Evolutionary conservation across 2,797 vertebrate genomes (phyloP), one percentile per base, ranked within the genome.

Genomic region (Microcaecilia unicolor): DNA sequence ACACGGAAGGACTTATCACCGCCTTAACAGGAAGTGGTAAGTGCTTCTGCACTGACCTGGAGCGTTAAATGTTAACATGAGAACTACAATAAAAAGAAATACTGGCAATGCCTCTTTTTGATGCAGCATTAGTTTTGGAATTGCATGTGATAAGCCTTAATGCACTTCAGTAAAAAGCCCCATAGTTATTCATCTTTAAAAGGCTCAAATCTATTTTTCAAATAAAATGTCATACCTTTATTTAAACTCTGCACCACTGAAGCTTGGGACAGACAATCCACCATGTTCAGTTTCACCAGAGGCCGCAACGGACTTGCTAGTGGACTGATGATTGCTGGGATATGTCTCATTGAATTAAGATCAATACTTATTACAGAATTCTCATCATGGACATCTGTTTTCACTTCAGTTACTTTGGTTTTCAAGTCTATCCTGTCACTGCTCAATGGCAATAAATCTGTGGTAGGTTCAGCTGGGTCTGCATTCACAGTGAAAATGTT

Each of bases 241-340:
- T 67, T 77, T 20, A 76, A 84, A 59, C 74, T 86, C 69, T 85
- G 92, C 53, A 80, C 78, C 25, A 80, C 75, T n/a, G 76, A 53
- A 31, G 78, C 72, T 63, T 78, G 91, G 57, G 66, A 71, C 15
- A 76, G 66, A 37, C 64, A 51, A 29, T 84, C 81, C 48, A 69
- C 38, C 18, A 66, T 76, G 42, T 74, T 71, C 35, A 55, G 61
- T 68, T 78, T 91, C 63, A 73, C 74, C 46, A 75, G 51, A 10
- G 80, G 74, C 33, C 84, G 84, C 16, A 89, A 48, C 1, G 94
- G 94, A 58, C 96, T 98, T 62, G 85, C 92, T 43, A 99, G 72
- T 13, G 96, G 96, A 58, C 96, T 99, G 51, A 98, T 92, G 23
- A 72, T 74, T 34, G 91, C 90, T 1, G 93, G 92, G 61, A 99